Conservation (phyloP, 2,797 vertebrate genomes). For the Heliangelus exortis region DNA sequence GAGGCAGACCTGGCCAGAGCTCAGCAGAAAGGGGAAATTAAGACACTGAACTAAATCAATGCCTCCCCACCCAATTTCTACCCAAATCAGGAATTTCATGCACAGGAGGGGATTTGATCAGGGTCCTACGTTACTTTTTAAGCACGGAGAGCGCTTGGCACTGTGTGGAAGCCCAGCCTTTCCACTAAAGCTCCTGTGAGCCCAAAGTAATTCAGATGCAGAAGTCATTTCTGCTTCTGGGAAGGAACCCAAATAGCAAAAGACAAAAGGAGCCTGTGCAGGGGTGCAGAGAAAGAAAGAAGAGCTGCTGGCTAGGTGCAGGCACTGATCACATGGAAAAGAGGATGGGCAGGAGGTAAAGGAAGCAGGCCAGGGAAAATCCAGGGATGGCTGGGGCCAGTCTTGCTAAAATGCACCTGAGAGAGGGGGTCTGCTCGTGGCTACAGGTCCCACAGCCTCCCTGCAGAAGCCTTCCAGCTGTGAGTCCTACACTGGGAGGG, state of each 20-base stretch:
- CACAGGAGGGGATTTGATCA: slow-evolving; percentile 23
- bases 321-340: not conserved
- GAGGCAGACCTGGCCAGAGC: slow-evolving; percentile 10
- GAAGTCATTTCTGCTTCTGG: not conserved
- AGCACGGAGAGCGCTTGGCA: slow-evolving; percentile 1
- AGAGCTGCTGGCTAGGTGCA: not conserved
- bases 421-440: not conserved
- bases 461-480: not conserved
- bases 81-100: slow-evolving; percentile 29
- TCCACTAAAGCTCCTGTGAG: slow-evolving; percentile 9
- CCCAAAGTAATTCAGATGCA: slow-evolving; percentile 48
- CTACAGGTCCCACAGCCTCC: not conserved
- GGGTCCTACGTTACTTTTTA: not conserved
- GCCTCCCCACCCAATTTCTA: not conserved
- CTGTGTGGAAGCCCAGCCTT: not conserved
- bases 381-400: not conserved
- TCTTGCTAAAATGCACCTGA: fast-evolving
- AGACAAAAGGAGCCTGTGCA: slow-evolving; percentile 41
- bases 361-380: not conserved
- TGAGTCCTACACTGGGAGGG: not conserved
- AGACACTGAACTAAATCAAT: slow-evolving; percentile 10
- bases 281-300: not conserved
- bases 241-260: not conserved
- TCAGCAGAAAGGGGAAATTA: slow-evolving; percentile 10
- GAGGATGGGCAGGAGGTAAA: not conserved